A percentile compares a stretch with the other conserved stretches of the same genome.
Evolutionary conservation across 2,113 vertebrate species (phyloP).

Genomic region (Perca fluviatilis): DNA sequence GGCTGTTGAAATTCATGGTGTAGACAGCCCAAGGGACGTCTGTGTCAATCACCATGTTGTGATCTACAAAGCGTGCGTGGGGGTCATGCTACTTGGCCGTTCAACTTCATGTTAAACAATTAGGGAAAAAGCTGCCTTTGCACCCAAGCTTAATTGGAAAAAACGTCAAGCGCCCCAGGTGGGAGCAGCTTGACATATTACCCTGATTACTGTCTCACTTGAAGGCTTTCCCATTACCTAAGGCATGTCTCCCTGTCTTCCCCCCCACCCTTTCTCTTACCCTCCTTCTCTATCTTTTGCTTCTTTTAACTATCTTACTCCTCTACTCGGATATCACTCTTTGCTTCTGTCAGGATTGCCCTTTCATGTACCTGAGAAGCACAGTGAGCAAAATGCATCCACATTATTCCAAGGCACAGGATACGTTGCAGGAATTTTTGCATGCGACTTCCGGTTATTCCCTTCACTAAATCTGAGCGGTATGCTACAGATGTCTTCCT

Average conservation of each 20-base stretch:
- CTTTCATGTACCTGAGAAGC: conserved; percentile 27
- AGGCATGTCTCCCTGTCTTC: conserved; percentile 42
- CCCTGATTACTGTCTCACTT: conserved; percentile 73
- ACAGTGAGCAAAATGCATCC: conserved; percentile 10
- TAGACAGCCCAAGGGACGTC: conserved; percentile 22
- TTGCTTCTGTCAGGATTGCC: conserved; percentile 18
- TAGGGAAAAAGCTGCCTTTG: conserved; percentile 58
- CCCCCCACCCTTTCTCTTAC: not conserved
- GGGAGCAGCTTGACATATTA: conserved; percentile 71
- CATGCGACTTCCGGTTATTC: not conserved
- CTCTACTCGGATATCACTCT: conserved; percentile 29
- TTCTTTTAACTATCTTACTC: conserved; percentile 33
- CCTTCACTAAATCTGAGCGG: not conserved
- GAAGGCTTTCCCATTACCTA: conserved; percentile 70
- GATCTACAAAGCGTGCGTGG: conserved; percentile 41
- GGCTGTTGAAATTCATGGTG: conserved; percentile 38
- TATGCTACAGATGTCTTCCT: not conserved
- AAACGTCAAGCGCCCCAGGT: conserved; percentile 62
- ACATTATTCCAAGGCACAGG: not conserved
- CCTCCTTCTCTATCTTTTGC: conserved; percentile 26
- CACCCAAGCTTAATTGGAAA: conserved; percentile 71
- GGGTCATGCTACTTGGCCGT: conserved; percentile 38
- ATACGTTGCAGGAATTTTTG: not conserved
- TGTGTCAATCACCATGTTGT: conserved; percentile 51
- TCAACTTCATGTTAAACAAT: conserved; percentile 72